A percentile compares a stretch with the other conserved stretches of the same genome.
phyloP scores from a whole-genome alignment of 2,888 invertebrate genomes.

The Tenodera sinensis region DNA sequence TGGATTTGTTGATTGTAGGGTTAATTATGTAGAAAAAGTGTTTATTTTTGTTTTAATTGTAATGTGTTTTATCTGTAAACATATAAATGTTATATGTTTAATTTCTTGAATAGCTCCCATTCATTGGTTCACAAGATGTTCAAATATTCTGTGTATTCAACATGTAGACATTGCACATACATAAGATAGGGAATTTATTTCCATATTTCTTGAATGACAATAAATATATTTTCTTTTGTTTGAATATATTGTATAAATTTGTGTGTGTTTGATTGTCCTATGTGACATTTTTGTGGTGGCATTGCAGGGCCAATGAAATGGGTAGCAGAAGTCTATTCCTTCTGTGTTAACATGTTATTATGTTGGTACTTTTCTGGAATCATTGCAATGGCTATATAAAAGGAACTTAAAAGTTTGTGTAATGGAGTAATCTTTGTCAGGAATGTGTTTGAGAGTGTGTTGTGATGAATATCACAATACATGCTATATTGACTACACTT shows the following conservation, averaged over 20 bases:
- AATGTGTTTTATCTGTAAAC: slow-evolving; percentile 11
- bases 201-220: slow-evolving; percentile 21
- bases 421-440: not conserved
- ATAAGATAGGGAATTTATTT: not conserved
- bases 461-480: not conserved
- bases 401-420: not conserved
- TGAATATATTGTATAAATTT: not conserved
- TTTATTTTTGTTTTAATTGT: slow-evolving; percentile 19
- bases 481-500: not conserved
- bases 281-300: not conserved
- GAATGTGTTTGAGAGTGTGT: not conserved
- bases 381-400: not conserved
- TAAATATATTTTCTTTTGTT: slow-evolving; percentile 13
- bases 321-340: not conserved
- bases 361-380: not conserved
- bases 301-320: not conserved
- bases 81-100: slow-evolving; percentile 1
- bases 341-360: not conserved
- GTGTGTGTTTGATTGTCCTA: not conserved
- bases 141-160: not conserved
- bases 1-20: slow-evolving; percentile 14
- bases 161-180: not conserved
- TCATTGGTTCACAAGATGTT: slow-evolving; percentile 10
- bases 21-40: slow-evolving; percentile 7
- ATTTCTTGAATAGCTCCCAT: slow-evolving; percentile 1